phyloP scores from a whole-genome alignment of 2,888 invertebrate genomes.

The Thereva nobilitata region DNA sequence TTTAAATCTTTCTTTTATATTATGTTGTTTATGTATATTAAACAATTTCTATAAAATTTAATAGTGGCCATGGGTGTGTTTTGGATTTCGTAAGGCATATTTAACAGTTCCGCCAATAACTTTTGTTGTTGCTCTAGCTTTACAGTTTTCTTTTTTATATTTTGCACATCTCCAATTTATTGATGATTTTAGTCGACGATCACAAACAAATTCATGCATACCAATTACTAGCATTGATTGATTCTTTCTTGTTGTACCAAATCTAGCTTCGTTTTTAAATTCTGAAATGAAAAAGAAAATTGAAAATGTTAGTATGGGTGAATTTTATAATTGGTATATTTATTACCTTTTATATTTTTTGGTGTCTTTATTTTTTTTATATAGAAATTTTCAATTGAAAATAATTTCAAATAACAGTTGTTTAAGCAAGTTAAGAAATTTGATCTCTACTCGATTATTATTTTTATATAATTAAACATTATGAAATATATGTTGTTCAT shows the following conservation, averaged over 20 bases:
- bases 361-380: too few relatives aligned
- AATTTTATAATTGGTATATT: not conserved
- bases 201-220: slow-evolving; percentile 52
- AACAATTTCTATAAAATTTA: not conserved
- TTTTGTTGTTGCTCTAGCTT: slow-evolving; percentile 55
- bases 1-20: too few relatives aligned
- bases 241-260: slow-evolving; percentile 54
- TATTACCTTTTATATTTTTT: too few relatives aligned
- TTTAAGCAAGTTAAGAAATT: too few relatives aligned
- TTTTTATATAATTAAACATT: too few relatives aligned
- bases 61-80: slow-evolving; percentile 49
- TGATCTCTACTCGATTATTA: too few relatives aligned
- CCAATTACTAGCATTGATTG: slow-evolving; percentile 52
- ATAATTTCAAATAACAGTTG: too few relatives aligned
- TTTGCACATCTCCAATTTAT: slow-evolving; percentile 56
- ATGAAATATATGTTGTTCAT: too few relatives aligned
- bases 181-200: slow-evolving; percentile 53
- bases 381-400: too few relatives aligned
- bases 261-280: slow-evolving; percentile 42
- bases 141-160: slow-evolving; percentile 52
- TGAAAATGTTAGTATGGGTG: slow-evolving; percentile 13
- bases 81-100: slow-evolving; percentile 49
- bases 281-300: slow-evolving; percentile 39
- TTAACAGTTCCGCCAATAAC: slow-evolving; percentile 50
- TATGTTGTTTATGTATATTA: not conserved